These are phyloP conservation scores for Callithrix jacchus DNA, from an alignment of 2,113 vertebrate genomes.

Conservation along the genomic window DNA sequence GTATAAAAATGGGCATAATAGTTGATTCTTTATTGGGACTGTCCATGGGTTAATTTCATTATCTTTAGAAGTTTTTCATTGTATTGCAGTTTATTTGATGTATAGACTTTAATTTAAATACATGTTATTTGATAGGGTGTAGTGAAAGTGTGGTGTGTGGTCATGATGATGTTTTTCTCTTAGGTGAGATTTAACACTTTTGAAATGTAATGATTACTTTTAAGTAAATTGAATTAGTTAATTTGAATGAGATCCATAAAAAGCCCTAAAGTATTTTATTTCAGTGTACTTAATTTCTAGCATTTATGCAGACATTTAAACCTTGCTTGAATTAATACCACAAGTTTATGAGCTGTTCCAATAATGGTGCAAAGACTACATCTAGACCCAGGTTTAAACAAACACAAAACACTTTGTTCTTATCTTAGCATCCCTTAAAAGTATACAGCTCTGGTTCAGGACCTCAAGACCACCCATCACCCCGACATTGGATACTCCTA, in stretches of 20 bases:
- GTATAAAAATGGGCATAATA: neutral
- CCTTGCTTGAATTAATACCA: conserved; percentile 26
- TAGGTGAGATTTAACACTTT: conserved; percentile 20
- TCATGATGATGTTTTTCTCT: neutral
- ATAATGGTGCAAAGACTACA: neutral
- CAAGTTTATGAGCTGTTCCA: neutral
- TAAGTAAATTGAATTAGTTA: conserved; percentile 61
- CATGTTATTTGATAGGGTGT: neutral
- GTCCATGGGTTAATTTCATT: conserved; percentile 42
- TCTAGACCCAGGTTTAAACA: conserved; percentile 52
- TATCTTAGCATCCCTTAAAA: conserved; percentile 72
- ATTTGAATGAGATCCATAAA: conserved; percentile 54
- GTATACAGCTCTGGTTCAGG: conserved; percentile 73
- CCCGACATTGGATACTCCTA: conserved; percentile 80
- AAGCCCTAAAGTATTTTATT: conserved; percentile 53
- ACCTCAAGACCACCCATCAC: conserved; percentile 80
- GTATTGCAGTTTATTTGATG: conserved; percentile 31
- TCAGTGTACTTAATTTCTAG: conserved; percentile 51
- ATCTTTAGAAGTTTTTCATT: conserved; percentile 39
- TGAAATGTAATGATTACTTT: conserved; percentile 39
- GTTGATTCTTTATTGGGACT: conserved; percentile 46
- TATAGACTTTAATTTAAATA: conserved; percentile 53
- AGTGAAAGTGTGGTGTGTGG: conserved; percentile 16
- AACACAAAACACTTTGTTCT: conserved; percentile 72
- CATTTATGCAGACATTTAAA: neutral